Base-by-base conservation (phyloP, 2,797 vertebrate species). In the Tympanoctomys barrerae region DNA sequence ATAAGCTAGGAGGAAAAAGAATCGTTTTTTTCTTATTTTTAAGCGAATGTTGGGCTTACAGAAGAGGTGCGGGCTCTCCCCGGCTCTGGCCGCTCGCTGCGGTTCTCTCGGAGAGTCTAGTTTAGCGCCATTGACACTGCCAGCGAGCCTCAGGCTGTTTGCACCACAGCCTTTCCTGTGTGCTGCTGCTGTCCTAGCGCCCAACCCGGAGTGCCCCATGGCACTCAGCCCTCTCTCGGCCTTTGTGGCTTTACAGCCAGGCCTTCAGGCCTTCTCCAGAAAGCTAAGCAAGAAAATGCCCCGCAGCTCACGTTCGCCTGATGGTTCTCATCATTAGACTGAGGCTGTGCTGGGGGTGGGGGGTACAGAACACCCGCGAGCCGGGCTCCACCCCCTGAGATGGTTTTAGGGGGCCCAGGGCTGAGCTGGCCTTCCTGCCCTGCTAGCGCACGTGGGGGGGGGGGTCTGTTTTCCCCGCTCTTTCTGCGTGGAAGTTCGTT, bases 1-100 rank as follows among this genome's bases (percentile, higher is more conserved):
- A 57, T 64, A 87, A 94, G 26, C 12, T 83, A 70, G 66, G 94
- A 86, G 31, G 79, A 71, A 61, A 82, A 96, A 70, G 13, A 89
- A 57, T 49, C 2, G 21, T 18, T 22, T 91, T 89, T 84, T 39
- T 39, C n/a, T n/a, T 42, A 86, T 80, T 87, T 87, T 89, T 77
- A 31, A 90, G 80, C 59, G 54, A 75, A 88, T 75, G 54, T 79
- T 94, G 83, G 64, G 54, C 14, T 91, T 94, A 52, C 4, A 82
- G 36, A 78, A 14, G n/a, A 86, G 39, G 28, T 88, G 9, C 54
- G 16, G 14, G 14, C 54, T 57, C 16, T 18, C 54, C 54, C 54
- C 5, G 54, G 14, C 54, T 57, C 54, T 57, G 54, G 54, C 73
- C 71, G 73, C 11, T 22, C 46, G 78, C 1, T 28, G 21, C 13